Conservation (phyloP, 2,797 vertebrate genomes). For the Phoxinus dragarum region DNA sequence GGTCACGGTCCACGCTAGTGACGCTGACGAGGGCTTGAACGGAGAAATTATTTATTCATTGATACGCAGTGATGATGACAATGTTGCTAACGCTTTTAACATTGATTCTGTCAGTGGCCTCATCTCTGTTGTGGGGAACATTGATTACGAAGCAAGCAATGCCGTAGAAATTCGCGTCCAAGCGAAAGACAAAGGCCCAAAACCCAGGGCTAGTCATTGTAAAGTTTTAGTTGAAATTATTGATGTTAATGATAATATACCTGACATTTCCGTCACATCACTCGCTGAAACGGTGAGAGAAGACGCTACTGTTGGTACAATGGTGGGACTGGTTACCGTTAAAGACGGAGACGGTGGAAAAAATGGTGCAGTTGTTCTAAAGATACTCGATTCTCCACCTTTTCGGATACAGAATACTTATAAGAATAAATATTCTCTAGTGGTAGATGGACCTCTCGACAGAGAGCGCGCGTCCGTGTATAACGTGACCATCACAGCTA, state of each 20-base stretch:
- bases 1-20: constrained; percentile 51
- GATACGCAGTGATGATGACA: constrained; percentile 54
- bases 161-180: constrained; percentile 73
- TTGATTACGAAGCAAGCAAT: constrained; percentile 72
- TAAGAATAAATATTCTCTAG: constrained; percentile 82
- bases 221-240: constrained; percentile 69
- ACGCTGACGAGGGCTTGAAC: constrained; percentile 58
- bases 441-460: constrained; percentile 78
- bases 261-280: constrained; percentile 73
- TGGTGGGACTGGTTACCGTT: constrained; percentile 72
- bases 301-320: constrained; percentile 68
- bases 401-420: constrained; percentile 55
- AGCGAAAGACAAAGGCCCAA: constrained; percentile 71
- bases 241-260: constrained; percentile 64
- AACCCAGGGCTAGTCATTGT: constrained; percentile 67
- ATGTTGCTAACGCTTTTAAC: constrained; percentile 35
- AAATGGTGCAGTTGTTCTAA: constrained; percentile 57
- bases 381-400: constrained; percentile 55
- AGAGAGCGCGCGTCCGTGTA: constrained; percentile 64
- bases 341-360: constrained; percentile 73
- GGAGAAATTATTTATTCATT: constrained; percentile 65
- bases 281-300: constrained; percentile 68
- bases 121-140: constrained; percentile 63
- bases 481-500: constrained; percentile 80
- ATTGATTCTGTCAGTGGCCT: constrained; percentile 69